Evolutionary conservation across 1,140 invertebrate genomes (phyloP), one percentile per base, ranked within the genome.

Genomic region (Lutraria rhynchaena): DNA sequence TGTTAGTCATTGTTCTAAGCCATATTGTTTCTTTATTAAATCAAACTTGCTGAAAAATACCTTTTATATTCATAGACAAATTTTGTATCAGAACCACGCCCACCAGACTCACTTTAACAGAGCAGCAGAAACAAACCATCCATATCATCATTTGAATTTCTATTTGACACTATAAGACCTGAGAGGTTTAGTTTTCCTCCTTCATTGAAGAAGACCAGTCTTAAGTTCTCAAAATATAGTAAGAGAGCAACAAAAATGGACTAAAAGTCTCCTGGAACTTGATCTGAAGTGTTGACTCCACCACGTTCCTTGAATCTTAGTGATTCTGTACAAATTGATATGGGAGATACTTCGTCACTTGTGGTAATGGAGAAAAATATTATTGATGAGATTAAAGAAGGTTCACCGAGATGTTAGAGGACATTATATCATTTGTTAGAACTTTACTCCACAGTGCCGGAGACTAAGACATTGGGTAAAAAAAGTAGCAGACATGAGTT

Each of bases 371-470:
- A 93, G 80, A 92, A 91, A 73, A 93, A 91, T 22, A 89, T 93
- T 51, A 87, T 93, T 5, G 92, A 91, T 71, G 91, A 92, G 69
- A 92, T 93, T 51, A 92, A 92, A 65, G 92, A 91, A 29, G 87
- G 86, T 76, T 96, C 95, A 0, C 96, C 96, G 15, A 95, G 95
- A 84, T 99, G 98, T 89, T 99, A 98, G 98, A 96, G 96, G 90
- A 99, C 97, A 7, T 95, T 99, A 83, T 98, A 98, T 90, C 95
- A 97, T 91, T 93, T 99, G 22, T 92, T 99, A 44, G 97, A 99
- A 88, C 92, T 99, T 27, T 99, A 99, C 90, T 97, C 97, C 2
- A 97, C 96, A 24, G 96, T 97, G 94, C 97, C 98, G 0, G 97
- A 98, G 89, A 96, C 96, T 0, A 98, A 98, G 92, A 98, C 97